phyloP scores from a whole-genome alignment of 2,113 vertebrate species.

The Emydura subglobosa region DNA sequence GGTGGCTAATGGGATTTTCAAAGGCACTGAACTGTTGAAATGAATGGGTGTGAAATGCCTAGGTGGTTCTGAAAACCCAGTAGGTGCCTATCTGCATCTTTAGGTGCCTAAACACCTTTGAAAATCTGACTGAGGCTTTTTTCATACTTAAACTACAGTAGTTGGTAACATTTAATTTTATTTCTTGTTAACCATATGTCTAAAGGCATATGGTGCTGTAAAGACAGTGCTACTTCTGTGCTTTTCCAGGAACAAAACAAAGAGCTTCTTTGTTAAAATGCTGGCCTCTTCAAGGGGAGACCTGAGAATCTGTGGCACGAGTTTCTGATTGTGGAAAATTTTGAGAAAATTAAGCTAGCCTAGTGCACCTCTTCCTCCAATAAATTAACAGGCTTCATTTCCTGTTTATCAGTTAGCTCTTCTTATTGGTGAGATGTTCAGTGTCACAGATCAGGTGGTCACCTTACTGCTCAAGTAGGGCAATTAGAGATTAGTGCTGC shows the following conservation, averaged over 20 bases:
- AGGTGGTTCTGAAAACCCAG: slow-evolving; percentile 19
- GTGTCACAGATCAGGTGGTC: not conserved
- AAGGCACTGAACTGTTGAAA: not conserved
- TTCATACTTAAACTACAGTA: not conserved
- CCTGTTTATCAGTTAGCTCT: not conserved
- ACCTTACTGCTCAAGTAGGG: not conserved
- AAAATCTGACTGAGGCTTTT: not conserved
- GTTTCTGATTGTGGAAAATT: not conserved
- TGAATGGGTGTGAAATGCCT: not conserved
- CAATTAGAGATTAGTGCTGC: not conserved
- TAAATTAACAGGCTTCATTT: not conserved
- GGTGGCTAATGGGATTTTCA: not conserved
- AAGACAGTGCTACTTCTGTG: not conserved
- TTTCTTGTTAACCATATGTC: not conserved
- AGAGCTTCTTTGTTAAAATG: not conserved
- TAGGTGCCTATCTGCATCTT: slow-evolving; percentile 2
- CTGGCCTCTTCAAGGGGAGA: not conserved
- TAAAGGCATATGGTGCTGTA: not conserved
- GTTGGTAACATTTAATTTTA: not conserved
- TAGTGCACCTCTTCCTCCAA: not conserved
- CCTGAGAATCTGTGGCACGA: not conserved
- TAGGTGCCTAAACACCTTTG: not conserved
- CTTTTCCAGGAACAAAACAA: not conserved
- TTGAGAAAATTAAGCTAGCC: not conserved
- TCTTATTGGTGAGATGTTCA: not conserved